Evolutionary conservation across 2,888 invertebrate species (phyloP).

Genomic region (Xylota segnis): DNA sequence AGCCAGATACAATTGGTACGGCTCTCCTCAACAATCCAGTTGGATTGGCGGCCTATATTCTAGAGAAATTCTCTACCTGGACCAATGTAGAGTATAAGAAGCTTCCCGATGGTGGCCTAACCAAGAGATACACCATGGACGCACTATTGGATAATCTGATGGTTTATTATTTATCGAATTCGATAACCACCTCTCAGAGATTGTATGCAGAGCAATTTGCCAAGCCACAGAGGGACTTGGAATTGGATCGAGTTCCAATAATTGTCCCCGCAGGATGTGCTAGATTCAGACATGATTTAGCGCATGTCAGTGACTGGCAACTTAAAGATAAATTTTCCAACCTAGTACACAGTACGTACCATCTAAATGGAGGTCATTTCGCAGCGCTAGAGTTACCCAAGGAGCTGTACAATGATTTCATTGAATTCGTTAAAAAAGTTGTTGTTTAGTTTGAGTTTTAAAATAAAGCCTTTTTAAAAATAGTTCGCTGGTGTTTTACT

Average conservation of each 20-base stretch:
- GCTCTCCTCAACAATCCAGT: conserved; percentile 86
- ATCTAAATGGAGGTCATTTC: conserved; percentile 93
- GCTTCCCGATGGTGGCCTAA: conserved; percentile 88
- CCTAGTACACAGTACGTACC: conserved; percentile 88
- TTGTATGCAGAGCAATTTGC: conserved; percentile 88
- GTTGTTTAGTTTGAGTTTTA: not conserved
- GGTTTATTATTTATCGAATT: conserved; percentile 91
- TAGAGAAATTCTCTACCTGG: conserved; percentile 93
- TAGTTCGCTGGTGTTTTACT: too few relatives aligned
- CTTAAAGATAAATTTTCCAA: conserved; percentile 87
- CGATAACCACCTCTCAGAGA: conserved; percentile 89
- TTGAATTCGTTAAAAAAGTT: conserved; percentile 52
- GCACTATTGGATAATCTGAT: conserved; percentile 89
- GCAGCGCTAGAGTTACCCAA: conserved; percentile 92
- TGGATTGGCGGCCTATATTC: conserved; percentile 94
- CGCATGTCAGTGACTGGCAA: conserved; percentile 86
- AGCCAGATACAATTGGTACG: conserved; percentile 93
- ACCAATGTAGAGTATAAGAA: conserved; percentile 86
- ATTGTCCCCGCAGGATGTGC: conserved; percentile 90
- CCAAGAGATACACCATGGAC: conserved; percentile 85
- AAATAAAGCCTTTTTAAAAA: too few relatives aligned
- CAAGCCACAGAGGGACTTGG: conserved; percentile 76
- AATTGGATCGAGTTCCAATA: conserved; percentile 86
- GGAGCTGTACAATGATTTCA: conserved; percentile 89
- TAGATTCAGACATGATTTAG: conserved; percentile 89